Percentiles rank a stretch among this genome's conserved stretches.
These are phyloP conservation scores for Conus ventricosus DNA, from an alignment of 1,140 invertebrate species.

Conservation along the genomic window DNA sequence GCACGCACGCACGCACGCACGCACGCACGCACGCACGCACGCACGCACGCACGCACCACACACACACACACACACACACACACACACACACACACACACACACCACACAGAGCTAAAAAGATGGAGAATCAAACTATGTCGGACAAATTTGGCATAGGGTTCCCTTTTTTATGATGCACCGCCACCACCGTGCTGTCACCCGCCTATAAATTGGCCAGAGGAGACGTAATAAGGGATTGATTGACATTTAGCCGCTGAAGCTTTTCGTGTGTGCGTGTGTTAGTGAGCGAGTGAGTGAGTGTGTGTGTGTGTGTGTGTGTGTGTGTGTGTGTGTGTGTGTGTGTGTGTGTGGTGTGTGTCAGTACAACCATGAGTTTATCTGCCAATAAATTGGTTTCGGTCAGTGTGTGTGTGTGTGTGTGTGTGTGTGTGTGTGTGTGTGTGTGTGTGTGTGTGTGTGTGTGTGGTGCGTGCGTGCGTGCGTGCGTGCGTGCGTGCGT, in stretches of 20 bases:
- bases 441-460: too few species aligned
- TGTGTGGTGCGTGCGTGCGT: too few species aligned
- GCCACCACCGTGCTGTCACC: not conserved
- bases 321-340: too few species aligned
- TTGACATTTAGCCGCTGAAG: not conserved
- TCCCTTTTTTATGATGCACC: not conserved
- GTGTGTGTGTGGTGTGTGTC: slow-evolving; percentile 28
- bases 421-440: too few species aligned
- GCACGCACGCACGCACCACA: not conserved
- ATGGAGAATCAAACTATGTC: too few species aligned
- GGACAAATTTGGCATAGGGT: too few species aligned
- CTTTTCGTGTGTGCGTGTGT: not conserved
- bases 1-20: too few species aligned
- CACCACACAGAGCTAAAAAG: not conserved
- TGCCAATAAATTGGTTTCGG: not conserved
- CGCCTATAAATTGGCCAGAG: too few species aligned
- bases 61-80: not conserved
- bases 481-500: too few species aligned
- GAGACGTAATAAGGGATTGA: not conserved
- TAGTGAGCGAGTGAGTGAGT: not conserved
- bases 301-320: too few species aligned
- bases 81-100: not conserved
- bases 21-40: too few species aligned
- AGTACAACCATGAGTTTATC: not conserved
- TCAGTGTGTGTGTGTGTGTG: too few species aligned